Evolutionary conservation across 2,113 vertebrate genomes (phyloP), one percentile per base, ranked within the genome.

Genomic region (Leiothrix lutea): DNA sequence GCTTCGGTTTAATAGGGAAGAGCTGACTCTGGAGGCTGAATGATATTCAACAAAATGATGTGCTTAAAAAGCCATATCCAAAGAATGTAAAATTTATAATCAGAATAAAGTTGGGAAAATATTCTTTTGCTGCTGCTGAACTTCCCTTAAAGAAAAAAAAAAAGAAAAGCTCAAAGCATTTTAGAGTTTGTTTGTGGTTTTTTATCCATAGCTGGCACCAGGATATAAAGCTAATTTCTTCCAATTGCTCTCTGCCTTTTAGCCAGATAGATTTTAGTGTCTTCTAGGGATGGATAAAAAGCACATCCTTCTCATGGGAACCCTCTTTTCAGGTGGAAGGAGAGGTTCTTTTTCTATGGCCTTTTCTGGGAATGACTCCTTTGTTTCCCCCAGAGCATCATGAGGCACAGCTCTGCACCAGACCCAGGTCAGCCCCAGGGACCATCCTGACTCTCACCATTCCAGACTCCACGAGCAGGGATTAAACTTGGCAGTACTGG

Each of bases 171-270:
- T 86, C 35, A 23, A 84, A 81, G 65, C 61, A 56, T 64, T 86
- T 83, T 84, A 15, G 72, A 81, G 40, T 81, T 89, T 80, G 53
- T 73, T 92, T 82, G 80, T 61, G 50, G 7, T 50, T 47, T 91
- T 91, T 85, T 61, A 89, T 51, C 77, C 89, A 64, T 69, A 94
- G 80, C 28, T 74, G 56, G 87, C 81, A 95, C 78, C 45, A 58
- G 54, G 66, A 91, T 72, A 85, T 65, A 91, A 84, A 92, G 91
- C 65, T 95, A 69, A 96, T 92, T 96, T 81, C 87, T 95, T 92
- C 66, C 81, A 77, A 29, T 90, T 91, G 94, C 62, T 61, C 24
- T 64, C 86, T 85, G 87, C 66, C 84, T 95, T 75, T 70, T 13
- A 85, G 87, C 66, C 65, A 77, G 84, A 90, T 12, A 54, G 78